Evolutionary conservation across 2,113 vertebrate genomes (phyloP).

Genomic region (Mus musculus): DNA sequence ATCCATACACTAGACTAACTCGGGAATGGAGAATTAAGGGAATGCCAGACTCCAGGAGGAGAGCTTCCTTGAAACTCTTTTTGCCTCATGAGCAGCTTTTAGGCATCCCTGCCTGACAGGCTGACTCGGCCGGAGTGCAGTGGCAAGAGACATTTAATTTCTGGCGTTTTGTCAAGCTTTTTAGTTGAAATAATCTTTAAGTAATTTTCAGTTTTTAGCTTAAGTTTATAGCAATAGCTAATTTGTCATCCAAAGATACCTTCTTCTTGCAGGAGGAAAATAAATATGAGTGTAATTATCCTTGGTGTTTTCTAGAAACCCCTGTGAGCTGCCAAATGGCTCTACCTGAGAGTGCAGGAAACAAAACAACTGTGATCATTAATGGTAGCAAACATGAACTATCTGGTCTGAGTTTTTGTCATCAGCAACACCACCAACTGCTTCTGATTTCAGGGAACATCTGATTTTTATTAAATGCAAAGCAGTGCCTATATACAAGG

Average conservation of each 20-base stretch:
- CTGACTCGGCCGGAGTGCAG: too few species aligned
- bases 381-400: neutral
- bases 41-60: too few species aligned
- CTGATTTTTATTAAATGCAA: conserved; percentile 3
- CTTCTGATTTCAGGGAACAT: neutral
- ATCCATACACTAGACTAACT: too few species aligned
- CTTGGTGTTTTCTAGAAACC: conserved; percentile 33
- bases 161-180: neutral
- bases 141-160: conserved; percentile 15
- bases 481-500: neutral
- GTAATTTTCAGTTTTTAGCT: neutral
- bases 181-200: conserved; percentile 45
- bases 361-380: conserved; percentile 14
- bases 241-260: neutral
- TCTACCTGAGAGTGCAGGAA: neutral
- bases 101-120: too few species aligned
- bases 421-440: neutral
- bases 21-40: too few species aligned
- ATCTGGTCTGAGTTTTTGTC: neutral
- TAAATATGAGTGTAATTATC: neutral
- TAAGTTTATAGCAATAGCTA: neutral
- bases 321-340: neutral
- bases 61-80: too few species aligned
- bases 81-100: too few species aligned
- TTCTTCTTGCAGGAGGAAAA: neutral